These are phyloP conservation scores for Sinohyriopsis cumingii DNA, from an alignment of 2,888 invertebrate genomes.

Conservation along the genomic window DNA sequence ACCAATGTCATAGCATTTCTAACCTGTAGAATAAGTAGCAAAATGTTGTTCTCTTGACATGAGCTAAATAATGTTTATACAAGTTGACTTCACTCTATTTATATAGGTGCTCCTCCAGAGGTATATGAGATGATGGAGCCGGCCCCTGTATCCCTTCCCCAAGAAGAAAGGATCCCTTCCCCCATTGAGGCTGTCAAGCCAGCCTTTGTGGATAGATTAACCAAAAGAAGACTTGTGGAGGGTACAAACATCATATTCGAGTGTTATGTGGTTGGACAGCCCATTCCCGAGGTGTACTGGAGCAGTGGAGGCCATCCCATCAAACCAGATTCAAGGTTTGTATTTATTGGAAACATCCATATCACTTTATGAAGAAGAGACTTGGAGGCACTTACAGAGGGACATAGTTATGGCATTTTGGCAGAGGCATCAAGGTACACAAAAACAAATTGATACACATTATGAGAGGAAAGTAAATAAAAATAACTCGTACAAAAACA, in stretches of 20 bases:
- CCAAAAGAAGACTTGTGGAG: conserved; percentile 66
- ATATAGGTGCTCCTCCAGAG: conserved; percentile 20
- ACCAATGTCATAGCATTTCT: too few relatives aligned
- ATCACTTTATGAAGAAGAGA: not conserved
- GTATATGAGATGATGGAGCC: conserved; percentile 23
- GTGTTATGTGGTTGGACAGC: conserved; percentile 65
- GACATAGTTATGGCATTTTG: too few relatives aligned
- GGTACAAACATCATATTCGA: conserved; percentile 71
- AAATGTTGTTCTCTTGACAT: too few relatives aligned
- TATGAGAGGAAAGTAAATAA: too few relatives aligned
- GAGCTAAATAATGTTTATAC: too few relatives aligned
- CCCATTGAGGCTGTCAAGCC: conserved; percentile 57
- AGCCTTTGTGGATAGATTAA: conserved; percentile 56
- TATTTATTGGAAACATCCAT: not conserved
- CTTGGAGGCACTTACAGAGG: not conserved
- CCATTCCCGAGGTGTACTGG: conserved; percentile 70
- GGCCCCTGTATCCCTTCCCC: conserved; percentile 12
- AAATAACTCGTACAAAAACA: too few relatives aligned
- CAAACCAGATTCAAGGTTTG: conserved; percentile 66
- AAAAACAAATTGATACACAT: too few relatives aligned
- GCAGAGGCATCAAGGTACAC: too few relatives aligned
- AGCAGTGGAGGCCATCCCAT: conserved; percentile 63
- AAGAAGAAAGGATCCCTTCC: conserved; percentile 43
- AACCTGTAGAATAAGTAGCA: too few relatives aligned
- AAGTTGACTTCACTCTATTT: too few relatives aligned